Conservation (phyloP, 1,140 invertebrate species). For the Euwallacea similis region DNA sequence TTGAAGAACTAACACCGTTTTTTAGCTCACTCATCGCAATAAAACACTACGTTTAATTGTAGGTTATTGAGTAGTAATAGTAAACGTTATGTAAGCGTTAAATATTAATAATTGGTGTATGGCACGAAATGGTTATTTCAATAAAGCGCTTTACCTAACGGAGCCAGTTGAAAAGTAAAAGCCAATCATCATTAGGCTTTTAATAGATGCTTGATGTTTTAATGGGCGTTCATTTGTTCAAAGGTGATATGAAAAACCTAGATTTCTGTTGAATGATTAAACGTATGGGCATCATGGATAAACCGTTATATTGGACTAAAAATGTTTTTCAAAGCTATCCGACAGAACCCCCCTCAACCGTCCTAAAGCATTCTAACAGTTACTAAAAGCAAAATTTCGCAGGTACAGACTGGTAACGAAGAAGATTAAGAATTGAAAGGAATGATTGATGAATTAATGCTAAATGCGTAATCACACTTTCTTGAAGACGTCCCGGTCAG, state of each 20-base stretch:
- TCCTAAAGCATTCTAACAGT: too few relatives aligned
- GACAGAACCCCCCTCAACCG: too few relatives aligned
- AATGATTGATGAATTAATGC: too few relatives aligned
- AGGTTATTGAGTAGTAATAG: slow-evolving; percentile 5
- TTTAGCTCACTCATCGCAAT: not conserved
- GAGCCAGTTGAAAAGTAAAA: slow-evolving; percentile 9
- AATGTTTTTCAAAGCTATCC: too few relatives aligned
- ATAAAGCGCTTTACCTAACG: slow-evolving; percentile 1
- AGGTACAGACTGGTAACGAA: too few relatives aligned
- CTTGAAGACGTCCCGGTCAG: too few relatives aligned
- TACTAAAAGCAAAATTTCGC: too few relatives aligned
- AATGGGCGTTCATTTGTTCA: not conserved
- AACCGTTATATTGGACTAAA: too few relatives aligned
- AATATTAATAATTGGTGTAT: slow-evolving; percentile 4
- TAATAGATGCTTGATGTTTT: slow-evolving; percentile 3
- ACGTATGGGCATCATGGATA: too few relatives aligned
- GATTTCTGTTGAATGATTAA: not conserved
- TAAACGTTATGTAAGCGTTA: slow-evolving; percentile 10
- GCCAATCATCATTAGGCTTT: slow-evolving; percentile 2
- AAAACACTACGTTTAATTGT: not conserved
- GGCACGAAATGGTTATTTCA: slow-evolving; percentile 3
- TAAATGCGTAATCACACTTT: too few relatives aligned
- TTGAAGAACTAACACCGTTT: not conserved
- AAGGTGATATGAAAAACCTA: not conserved
- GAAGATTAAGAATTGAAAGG: too few relatives aligned